Evolutionary conservation across 1,140 invertebrate species (phyloP).

Genomic region (Eriocheir sinensis): DNA sequence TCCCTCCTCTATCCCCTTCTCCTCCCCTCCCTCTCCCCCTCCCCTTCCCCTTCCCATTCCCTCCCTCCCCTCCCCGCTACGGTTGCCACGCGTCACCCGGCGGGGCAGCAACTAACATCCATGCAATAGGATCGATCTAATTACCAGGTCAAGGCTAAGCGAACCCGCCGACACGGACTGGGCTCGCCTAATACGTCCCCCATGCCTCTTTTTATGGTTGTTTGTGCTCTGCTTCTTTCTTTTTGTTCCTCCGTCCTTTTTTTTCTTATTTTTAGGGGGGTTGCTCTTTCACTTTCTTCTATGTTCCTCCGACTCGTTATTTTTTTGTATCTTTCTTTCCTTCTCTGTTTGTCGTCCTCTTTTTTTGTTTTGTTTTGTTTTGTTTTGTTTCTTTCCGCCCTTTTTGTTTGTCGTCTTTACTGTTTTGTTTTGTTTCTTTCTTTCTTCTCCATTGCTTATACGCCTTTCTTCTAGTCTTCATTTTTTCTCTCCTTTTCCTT

Average conservation of each 20-base stretch:
- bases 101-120: background rate
- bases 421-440: no score
- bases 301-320: background rate
- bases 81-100: no score
- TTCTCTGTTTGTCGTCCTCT: background rate
- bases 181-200: background rate
- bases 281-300: background rate
- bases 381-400: no score
- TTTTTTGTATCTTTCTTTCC: background rate
- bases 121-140: background rate
- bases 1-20: background rate
- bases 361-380: no score
- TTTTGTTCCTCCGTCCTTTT: background rate
- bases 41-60: background rate
- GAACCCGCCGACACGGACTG: no score
- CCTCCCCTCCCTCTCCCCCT: background rate
- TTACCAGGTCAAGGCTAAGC: conserved; percentile 7
- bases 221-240: no score
- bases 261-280: no score
- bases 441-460: no score
- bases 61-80: background rate
- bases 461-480: no score
- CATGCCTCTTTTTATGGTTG: background rate
- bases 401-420: no score
- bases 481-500: no score